These are phyloP conservation scores for Strigamia transsilvanica DNA, from an alignment of 2,888 invertebrate genomes.

Conservation along the genomic window DNA sequence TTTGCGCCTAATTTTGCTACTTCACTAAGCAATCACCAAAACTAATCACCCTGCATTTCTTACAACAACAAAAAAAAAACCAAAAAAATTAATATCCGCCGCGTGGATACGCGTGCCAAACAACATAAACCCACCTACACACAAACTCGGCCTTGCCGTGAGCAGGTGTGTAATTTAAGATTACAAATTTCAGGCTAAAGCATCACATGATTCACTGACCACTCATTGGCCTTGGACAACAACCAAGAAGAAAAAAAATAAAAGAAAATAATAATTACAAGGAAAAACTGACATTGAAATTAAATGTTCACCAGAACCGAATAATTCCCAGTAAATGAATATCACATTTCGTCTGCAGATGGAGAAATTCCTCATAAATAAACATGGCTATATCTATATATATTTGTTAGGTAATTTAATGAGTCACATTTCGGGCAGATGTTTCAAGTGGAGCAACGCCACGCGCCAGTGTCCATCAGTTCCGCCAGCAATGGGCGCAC, in stretches of 20 bases:
- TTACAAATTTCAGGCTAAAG: neutral
- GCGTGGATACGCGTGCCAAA: neutral
- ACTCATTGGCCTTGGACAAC: neutral
- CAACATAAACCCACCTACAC: neutral
- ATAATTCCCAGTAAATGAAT: neutral
- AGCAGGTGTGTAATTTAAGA: neutral
- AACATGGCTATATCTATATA: neutral
- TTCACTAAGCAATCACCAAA: no score
- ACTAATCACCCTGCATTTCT: no score
- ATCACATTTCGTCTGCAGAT: neutral
- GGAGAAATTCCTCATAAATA: neutral
- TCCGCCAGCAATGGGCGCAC: neutral
- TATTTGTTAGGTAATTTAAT: neutral
- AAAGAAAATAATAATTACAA: neutral
- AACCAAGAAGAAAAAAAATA: neutral
- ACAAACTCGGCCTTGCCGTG: neutral
- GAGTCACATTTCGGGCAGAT: neutral
- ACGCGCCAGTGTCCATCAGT: slow-evolving; percentile 20
- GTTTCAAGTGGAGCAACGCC: slow-evolving; percentile 10
- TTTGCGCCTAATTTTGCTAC: no score
- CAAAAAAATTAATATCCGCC: no score
- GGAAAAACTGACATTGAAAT: neutral
- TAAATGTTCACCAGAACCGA: neutral
- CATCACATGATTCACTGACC: neutral
- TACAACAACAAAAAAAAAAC: no score